Base-by-base conservation (phyloP, 1,140 invertebrate species). In the Drosophila bocqueti region DNA sequence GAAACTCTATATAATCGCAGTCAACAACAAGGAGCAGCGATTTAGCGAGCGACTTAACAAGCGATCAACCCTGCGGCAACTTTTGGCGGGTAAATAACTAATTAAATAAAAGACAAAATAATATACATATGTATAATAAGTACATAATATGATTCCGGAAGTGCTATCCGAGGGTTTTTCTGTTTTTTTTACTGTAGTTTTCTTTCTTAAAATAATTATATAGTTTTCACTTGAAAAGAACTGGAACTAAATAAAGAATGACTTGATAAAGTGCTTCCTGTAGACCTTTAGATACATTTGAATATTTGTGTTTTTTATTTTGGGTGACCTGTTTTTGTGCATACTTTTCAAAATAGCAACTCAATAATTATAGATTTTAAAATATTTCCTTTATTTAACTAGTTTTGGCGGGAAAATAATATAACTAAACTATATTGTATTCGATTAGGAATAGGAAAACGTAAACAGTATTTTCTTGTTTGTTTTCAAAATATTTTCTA, bases 81-180 rank as follows among this genome's bases (percentile, higher is more conserved):
- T 78, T 71, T 63, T 78, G 75, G 76, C 76, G 65, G 76, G 76
- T 78, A 78, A 78, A 78, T 78, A 78, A 57, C 34, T 72, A 60
- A 45, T 42, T 38, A 38, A 73, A 50, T 18, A 21, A 26, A 11
- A 49, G 16, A 26, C 24, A 9, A n/a, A 49, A 26, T 26, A 26
- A 49, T 31, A 34, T n/a, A n/a, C n/a, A n/a, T 11, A 11, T 34
- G 31, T 34, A 34, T 26, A 26, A 16, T 47, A 26, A 13, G 10
- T 8, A 42, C 24, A 24, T 24, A 24, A 26, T 38, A 29, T 29
- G 18, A 47, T 16, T 13, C 13, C 13, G 4, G 11, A 18, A 54
- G 16, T 43, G 38, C 26, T 9, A 21, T 11, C 26, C 5, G 0
- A 8, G 21, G 5, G 6, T n/a, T n/a, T 6, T 6, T 11, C 2